Evolutionary conservation across 1,140 invertebrate species (phyloP), one percentile per base, ranked within the genome.

Genomic region (Zaprionus davidi): DNA sequence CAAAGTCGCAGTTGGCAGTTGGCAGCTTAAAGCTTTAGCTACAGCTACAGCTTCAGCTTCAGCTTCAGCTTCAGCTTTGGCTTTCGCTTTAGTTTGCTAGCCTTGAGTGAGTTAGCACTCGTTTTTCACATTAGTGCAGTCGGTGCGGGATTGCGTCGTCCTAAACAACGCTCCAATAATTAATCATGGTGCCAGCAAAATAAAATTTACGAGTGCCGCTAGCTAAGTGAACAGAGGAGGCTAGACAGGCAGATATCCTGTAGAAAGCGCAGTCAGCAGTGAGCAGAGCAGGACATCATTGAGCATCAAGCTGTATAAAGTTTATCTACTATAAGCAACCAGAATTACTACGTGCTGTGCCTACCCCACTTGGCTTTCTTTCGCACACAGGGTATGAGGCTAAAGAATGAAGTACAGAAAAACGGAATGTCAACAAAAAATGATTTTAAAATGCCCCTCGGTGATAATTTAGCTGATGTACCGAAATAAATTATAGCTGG

Each of bases 391-490:
- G 36, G 64, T 51, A 63, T 63, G n/a, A 0, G 46, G 4, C 9
- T 17, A 28, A 26, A 66, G 58, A 59, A 41, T 46, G 68, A 69
- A 69, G 56, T 51, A 51, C 46, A 51, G 46, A 51, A 58, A 46
- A 36, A 59, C 66, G 56, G 31, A 69, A 51, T 59, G 56, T 58
- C 41, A 58, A 67, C 65, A 67, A 71, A 71, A 81, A 78, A 79
- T 71, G 74, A 84, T 78, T 84, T 72, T 78, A 81, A 84, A 85
- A 82, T 86, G 58, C 76, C 81, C 79, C 71, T 79, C 71, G 83
- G 79, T 68, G 79, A 83, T 84, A 87, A 87, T 88, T 88, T 81
- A 70, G 83, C 63, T 69, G 69, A 83, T 71, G 81, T 58, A 70
- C 49, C 60, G 71, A 78, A 80, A 82, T 84, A 84, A 84, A 82